Evolutionary conservation across 1,140 invertebrate species (phyloP).

Genomic region (Acromyrmex echinatior): DNA sequence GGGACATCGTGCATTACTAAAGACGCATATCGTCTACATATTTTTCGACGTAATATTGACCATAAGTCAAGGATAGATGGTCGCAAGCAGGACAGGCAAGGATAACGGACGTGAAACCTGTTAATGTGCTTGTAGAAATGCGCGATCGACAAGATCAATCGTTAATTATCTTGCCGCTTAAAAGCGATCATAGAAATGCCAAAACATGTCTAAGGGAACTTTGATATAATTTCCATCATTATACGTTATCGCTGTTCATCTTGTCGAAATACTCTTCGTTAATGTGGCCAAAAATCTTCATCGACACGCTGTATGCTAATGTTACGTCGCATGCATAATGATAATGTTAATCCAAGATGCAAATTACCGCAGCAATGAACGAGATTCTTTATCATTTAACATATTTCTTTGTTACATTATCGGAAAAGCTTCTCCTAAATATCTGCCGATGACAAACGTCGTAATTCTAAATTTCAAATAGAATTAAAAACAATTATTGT

Average conservation of each 20-base stretch:
- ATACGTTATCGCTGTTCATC: background rate
- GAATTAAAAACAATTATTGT: background rate
- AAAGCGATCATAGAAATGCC: background rate
- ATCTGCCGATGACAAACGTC: no score
- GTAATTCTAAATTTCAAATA: background rate
- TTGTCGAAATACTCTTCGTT: background rate
- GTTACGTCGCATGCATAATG: background rate
- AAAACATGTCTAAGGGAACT: background rate
- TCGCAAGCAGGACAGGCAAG: background rate
- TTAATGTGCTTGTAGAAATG: background rate
- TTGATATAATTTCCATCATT: background rate
- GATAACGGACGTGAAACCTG: background rate
- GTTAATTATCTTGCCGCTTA: background rate
- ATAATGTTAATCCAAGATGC: slow-evolving; percentile 20
- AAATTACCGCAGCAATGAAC: background rate
- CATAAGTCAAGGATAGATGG: slow-evolving; percentile 4
- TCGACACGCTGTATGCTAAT: background rate
- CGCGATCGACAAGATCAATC: slow-evolving; percentile 9
- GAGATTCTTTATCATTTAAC: background rate
- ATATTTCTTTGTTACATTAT: background rate
- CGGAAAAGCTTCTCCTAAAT: background rate
- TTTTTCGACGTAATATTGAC: slow-evolving; percentile 24
- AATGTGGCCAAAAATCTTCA: slow-evolving; percentile 11
- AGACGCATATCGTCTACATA: background rate
- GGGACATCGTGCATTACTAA: background rate